phyloP scores from a whole-genome alignment of 2,797 vertebrate genomes.

The Myripristis murdjan region DNA sequence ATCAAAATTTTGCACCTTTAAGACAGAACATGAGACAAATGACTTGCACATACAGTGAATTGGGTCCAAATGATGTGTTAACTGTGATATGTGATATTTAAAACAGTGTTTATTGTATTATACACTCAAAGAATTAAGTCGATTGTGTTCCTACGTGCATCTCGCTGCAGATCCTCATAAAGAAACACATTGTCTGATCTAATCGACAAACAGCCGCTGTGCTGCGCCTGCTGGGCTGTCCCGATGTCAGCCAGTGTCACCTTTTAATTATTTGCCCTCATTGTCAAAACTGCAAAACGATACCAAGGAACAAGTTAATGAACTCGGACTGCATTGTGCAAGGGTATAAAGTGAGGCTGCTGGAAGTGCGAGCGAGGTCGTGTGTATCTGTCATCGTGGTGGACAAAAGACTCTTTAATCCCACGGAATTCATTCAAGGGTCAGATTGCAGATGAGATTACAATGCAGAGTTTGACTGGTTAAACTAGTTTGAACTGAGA shows the following conservation, averaged over 20 bases:
- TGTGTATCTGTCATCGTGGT: not conserved
- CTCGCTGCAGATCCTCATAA: not conserved
- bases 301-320: not conserved
- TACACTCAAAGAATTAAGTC: not conserved
- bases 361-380: not conserved
- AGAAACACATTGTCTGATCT: not conserved
- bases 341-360: not conserved
- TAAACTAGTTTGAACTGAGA: conserved; percentile 25
- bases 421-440: conserved; percentile 45
- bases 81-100: not conserved
- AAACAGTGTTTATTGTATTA: not conserved
- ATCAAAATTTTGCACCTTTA: too few species aligned
- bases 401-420: conserved; percentile 5
- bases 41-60: too few species aligned
- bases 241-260: conserved; percentile 34
- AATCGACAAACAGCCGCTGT: conserved; percentile 8
- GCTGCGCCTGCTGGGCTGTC: not conserved
- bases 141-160: not conserved
- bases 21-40: too few species aligned
- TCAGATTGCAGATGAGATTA: conserved; percentile 39
- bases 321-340: not conserved
- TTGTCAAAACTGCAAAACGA: not conserved
- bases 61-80: too few species aligned
- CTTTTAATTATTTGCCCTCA: conserved; percentile 8
- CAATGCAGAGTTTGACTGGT: conserved; percentile 15